phyloP scores from a whole-genome alignment of 2,113 vertebrate species.

The Lagopus muta region DNA sequence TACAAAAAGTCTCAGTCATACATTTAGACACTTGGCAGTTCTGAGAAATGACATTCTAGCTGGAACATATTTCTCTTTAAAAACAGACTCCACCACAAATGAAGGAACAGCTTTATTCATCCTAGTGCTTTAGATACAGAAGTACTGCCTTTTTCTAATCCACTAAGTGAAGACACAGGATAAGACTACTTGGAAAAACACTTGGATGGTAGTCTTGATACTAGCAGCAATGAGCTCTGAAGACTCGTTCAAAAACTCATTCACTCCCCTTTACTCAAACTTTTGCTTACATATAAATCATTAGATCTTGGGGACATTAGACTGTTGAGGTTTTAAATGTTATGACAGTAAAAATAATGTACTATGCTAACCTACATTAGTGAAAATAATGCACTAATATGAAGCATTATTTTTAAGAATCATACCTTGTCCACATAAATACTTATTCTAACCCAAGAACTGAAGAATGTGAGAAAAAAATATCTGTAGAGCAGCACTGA shows the following conservation, averaged over 20 bases:
- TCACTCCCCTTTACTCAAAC: neutral
- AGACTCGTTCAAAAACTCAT: neutral
- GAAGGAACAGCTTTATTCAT: neutral
- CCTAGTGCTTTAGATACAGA: neutral
- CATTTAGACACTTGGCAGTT: slow-evolving; percentile 18
- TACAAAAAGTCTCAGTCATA: slow-evolving; percentile 47
- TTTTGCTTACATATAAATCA: neutral
- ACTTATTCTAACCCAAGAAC: neutral
- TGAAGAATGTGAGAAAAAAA: neutral
- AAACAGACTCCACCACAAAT: neutral
- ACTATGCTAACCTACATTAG: neutral
- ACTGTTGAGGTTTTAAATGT: neutral
- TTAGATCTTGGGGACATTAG: neutral
- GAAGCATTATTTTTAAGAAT: neutral
- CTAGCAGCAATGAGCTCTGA: neutral
- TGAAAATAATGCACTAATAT: neutral
- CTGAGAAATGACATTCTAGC: neutral
- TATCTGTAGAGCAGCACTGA: neutral
- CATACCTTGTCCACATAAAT: neutral
- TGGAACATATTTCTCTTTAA: slow-evolving; percentile 28
- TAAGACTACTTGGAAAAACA: neutral
- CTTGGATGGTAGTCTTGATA: neutral
- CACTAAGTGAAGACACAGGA: neutral
- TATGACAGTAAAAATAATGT: neutral
- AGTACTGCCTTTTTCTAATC: neutral